These are phyloP conservation scores for Margarornis squamiger DNA, from an alignment of 2,797 vertebrate genomes.

Conservation along the genomic window DNA sequence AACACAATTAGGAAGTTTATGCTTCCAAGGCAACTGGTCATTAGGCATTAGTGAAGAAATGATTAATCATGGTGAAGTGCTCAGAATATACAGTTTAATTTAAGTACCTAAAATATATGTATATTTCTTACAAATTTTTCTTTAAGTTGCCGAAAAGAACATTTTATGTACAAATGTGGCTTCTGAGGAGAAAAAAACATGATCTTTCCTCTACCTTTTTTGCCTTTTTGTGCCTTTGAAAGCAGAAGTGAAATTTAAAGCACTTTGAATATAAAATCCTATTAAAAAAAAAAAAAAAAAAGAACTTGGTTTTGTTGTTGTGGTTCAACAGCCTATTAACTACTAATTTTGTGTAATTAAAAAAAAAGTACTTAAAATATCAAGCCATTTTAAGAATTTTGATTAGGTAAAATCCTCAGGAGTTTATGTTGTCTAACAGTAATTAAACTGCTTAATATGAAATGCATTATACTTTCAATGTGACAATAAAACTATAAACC, in stretches of 20 bases:
- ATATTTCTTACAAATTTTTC: neutral
- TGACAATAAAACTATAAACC: neutral
- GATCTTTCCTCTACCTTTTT: neutral
- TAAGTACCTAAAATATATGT: neutral
- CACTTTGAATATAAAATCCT: neutral
- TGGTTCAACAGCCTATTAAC: neutral
- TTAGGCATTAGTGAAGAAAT: neutral
- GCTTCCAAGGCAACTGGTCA: neutral
- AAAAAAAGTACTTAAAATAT: neutral
- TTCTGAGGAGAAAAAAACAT: neutral
- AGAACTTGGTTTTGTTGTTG: rapidly evolving
- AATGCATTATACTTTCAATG: neutral
- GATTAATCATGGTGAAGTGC: neutral
- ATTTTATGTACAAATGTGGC: neutral
- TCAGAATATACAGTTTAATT: neutral
- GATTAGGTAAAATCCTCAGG: neutral
- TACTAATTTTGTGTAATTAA: neutral
- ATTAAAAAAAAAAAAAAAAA: neutral
- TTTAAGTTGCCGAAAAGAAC: neutral
- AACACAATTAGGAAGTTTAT: neutral
- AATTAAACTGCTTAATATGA: neutral
- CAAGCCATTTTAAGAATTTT: neutral
- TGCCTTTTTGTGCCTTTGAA: neutral
- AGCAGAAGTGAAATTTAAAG: neutral
- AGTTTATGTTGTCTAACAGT: neutral